Percentiles rank a stretch among this genome's conserved stretches.
Evolutionary conservation across 2,113 vertebrate species (phyloP).

Genomic region (Platanista minor): DNA sequence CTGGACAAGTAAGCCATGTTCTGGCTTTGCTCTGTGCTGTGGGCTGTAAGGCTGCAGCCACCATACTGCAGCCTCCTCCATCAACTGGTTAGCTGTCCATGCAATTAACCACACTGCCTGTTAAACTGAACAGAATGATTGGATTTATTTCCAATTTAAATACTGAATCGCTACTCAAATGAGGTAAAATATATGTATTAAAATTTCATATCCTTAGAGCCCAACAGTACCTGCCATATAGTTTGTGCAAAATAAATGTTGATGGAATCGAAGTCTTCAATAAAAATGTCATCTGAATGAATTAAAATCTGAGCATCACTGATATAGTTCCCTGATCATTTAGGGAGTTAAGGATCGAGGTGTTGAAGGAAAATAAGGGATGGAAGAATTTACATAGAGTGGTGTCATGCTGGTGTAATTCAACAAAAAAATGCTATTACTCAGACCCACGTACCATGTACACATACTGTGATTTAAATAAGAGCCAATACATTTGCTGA

Average conservation of each 20-base stretch:
- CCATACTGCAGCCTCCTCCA: neutral
- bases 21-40: neutral
- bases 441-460: neutral
- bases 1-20: neutral
- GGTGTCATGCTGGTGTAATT: neutral
- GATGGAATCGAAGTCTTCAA: neutral
- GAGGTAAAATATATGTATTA: neutral
- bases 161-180: neutral
- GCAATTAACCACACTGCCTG: neutral
- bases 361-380: neutral
- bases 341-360: neutral
- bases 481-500: neutral
- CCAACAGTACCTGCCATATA: neutral
- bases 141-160: conserved; percentile 2
- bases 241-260: rapidly evolving
- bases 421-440: neutral
- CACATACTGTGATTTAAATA: neutral
- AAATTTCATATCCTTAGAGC: neutral
- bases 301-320: neutral
- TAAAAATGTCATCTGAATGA: neutral
- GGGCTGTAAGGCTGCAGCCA: neutral
- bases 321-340: neutral
- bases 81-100: neutral
- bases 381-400: neutral
- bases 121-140: neutral